Conservation (phyloP, 2,113 vertebrate genomes). For the Colinus virginianus region DNA sequence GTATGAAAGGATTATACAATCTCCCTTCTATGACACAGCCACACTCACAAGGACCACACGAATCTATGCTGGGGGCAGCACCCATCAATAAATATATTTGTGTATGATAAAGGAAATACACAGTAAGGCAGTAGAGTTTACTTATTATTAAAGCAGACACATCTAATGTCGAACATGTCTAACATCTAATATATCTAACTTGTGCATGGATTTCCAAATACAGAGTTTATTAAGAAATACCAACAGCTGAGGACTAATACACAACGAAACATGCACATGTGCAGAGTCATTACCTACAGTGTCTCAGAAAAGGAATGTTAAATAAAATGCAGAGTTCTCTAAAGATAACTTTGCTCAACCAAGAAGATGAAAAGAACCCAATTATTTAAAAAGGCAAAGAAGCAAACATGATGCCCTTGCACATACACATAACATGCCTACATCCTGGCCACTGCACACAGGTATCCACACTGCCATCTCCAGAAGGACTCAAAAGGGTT, state of each 20-base stretch:
- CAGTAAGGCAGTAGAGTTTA: neutral
- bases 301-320: neutral
- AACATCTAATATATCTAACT: too few relatives aligned
- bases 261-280: rapidly evolving
- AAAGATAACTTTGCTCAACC: neutral
- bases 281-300: rapidly evolving
- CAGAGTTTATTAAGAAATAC: rapidly evolving
- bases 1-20: too few relatives aligned
- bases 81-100: neutral
- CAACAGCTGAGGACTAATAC: neutral
- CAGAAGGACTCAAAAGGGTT: neutral
- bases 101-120: neutral
- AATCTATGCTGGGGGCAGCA: neutral
- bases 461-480: neutral
- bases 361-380: neutral
- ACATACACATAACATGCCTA: rapidly evolving
- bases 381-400: neutral
- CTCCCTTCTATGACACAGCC: neutral
- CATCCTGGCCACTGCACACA: rapidly evolving
- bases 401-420: rapidly evolving
- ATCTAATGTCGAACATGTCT: too few relatives aligned
- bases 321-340: neutral
- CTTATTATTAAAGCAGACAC: neutral
- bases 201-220: neutral
- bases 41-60: neutral